phyloP scores from a whole-genome alignment of 2,888 invertebrate species.

The Lucinisca nassula region DNA sequence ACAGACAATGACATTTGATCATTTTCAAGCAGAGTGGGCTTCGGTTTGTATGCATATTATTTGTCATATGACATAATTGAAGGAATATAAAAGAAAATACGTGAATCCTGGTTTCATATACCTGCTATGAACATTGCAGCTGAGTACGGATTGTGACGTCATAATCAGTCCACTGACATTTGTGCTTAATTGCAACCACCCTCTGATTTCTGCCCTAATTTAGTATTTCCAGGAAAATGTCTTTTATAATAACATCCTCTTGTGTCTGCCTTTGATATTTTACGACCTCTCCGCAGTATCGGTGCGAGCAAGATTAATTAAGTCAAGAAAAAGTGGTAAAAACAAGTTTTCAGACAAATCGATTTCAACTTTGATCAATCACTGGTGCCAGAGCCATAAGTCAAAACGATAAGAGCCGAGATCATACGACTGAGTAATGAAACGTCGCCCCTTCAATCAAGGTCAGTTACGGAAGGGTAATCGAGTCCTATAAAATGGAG shows the following conservation, averaged over 20 bases:
- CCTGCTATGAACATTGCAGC: no score
- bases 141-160: no score
- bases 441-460: conserved; percentile 24
- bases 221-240: background rate
- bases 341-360: conserved; percentile 16
- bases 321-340: conserved; percentile 13
- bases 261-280: background rate
- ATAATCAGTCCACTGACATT: no score
- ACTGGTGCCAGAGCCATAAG: conserved; percentile 16
- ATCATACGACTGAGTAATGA: conserved; percentile 36
- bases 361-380: conserved; percentile 39
- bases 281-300: background rate
- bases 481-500: conserved; percentile 34
- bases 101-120: no score
- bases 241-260: background rate
- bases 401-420: conserved; percentile 41
- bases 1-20: no score
- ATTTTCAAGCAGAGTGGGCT: no score
- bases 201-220: background rate
- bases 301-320: background rate
- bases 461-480: conserved; percentile 46
- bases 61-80: no score
- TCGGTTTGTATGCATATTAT: no score
- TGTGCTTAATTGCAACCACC: no score
- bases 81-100: no score